A percentile compares a stretch with the other conserved stretches of the same genome.
Conservation (phyloP, 1,140 invertebrate genomes). For the Drosophila mauritiana region DNA sequence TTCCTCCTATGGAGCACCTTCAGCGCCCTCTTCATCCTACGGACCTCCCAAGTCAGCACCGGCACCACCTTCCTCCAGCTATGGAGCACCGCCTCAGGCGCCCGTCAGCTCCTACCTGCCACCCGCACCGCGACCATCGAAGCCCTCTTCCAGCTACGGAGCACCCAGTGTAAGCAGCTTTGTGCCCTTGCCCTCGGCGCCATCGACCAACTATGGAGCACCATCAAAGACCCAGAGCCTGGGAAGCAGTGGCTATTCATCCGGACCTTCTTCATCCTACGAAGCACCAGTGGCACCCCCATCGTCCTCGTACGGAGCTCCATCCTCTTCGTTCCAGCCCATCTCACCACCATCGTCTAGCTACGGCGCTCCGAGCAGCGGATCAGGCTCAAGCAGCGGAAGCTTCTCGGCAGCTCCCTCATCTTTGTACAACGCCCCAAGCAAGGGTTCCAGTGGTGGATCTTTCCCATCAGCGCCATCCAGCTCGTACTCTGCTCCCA, state of each 20-base stretch:
- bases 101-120: slow-evolving; percentile 71
- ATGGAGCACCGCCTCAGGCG: slow-evolving; percentile 76
- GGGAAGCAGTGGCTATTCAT: slow-evolving; percentile 71
- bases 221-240: slow-evolving; percentile 74
- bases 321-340: slow-evolving; percentile 73
- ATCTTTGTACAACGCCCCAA: slow-evolving; percentile 44
- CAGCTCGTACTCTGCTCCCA: slow-evolving; percentile 56
- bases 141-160: slow-evolving; percentile 75
- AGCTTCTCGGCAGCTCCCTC: slow-evolving; percentile 67
- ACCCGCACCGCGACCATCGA: slow-evolving; percentile 51
- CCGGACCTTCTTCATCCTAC: slow-evolving; percentile 58
- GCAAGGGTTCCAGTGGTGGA: slow-evolving; percentile 35
- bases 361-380: slow-evolving; percentile 40
- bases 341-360: slow-evolving; percentile 55
- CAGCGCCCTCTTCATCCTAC: slow-evolving; percentile 71
- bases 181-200: slow-evolving; percentile 73
- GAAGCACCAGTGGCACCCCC: slow-evolving; percentile 60
- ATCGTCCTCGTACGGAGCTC: slow-evolving; percentile 84
- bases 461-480: slow-evolving; percentile 50
- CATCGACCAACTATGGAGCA: slow-evolving; percentile 76
- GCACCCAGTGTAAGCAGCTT: slow-evolving; percentile 84
- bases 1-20: slow-evolving; percentile 85
- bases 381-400: slow-evolving; percentile 74
- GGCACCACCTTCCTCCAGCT: slow-evolving; percentile 80
- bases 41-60: slow-evolving; percentile 71